These are phyloP conservation scores for Myiozetetes cayanensis DNA, from an alignment of 2,113 vertebrate genomes.

Conservation along the genomic window DNA sequence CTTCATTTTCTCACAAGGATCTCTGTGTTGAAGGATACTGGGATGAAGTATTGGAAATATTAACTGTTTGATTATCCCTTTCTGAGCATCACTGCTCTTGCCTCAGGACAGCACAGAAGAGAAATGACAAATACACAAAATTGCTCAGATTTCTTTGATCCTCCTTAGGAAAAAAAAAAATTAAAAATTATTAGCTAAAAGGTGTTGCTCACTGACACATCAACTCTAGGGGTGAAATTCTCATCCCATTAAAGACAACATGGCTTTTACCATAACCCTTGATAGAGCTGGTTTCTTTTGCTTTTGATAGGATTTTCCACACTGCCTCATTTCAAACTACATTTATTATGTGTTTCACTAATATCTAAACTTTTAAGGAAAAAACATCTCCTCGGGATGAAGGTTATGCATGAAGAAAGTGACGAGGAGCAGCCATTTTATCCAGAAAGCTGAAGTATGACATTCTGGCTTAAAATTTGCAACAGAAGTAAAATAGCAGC, in stretches of 20 bases:
- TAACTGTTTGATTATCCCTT: background rate
- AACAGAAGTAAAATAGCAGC: background rate
- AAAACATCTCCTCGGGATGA: background rate
- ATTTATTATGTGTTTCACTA: background rate
- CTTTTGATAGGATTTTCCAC: background rate
- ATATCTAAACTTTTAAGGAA: background rate
- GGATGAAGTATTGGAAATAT: background rate
- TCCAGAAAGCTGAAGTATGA: background rate
- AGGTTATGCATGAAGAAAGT: background rate
- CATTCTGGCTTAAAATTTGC: background rate
- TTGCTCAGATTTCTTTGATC: background rate
- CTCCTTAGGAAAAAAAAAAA: background rate
- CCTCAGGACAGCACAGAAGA: background rate
- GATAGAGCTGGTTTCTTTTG: background rate
- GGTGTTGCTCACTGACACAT: background rate
- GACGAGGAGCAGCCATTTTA: background rate
- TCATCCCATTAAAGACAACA: background rate
- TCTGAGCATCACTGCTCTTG: background rate
- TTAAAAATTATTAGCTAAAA: background rate
- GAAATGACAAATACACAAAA: background rate
- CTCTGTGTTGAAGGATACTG: background rate
- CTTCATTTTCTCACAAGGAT: background rate
- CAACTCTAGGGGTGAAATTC: background rate
- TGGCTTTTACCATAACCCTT: background rate
- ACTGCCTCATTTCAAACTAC: background rate